phyloP scores from a whole-genome alignment of 2,797 vertebrate genomes.

The Emydoidea blandingii region DNA sequence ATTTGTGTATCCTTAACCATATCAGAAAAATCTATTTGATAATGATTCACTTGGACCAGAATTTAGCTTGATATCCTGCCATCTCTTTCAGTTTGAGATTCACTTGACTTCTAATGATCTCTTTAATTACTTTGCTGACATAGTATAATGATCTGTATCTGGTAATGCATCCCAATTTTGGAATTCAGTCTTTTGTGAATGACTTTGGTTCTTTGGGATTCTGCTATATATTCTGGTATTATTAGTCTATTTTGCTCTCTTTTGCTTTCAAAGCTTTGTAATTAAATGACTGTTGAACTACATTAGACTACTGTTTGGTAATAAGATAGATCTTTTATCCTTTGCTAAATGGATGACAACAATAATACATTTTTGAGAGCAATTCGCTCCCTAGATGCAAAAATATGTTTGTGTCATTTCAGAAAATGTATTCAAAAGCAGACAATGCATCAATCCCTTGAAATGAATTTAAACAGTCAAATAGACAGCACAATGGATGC shows the following conservation, averaged over 20 bases:
- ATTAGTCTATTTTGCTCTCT: constrained; percentile 1
- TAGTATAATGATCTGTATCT: constrained; percentile 14
- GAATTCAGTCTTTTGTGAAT: neutral
- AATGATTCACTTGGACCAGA: neutral
- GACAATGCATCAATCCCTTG: neutral
- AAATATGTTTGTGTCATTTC: neutral
- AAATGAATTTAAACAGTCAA: neutral
- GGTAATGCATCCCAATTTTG: constrained; percentile 1
- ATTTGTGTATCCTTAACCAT: neutral
- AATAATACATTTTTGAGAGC: neutral
- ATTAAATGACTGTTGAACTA: constrained; percentile 25
- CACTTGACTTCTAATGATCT: constrained; percentile 2
- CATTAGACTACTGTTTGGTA: constrained; percentile 1
- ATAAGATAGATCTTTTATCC: neutral
- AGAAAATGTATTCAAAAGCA: neutral
- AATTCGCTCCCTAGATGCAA: neutral
- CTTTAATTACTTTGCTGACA: constrained; percentile 35
- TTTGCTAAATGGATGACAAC: neutral
- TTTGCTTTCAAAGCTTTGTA: constrained; percentile 31
- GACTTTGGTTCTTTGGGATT: neutral
- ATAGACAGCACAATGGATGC: neutral
- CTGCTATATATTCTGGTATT: neutral
- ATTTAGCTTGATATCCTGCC: neutral
- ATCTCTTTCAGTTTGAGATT: neutral
- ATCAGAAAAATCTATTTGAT: neutral